Conservation (phyloP, 2,888 invertebrate species). For the Torymus tubicola region DNA sequence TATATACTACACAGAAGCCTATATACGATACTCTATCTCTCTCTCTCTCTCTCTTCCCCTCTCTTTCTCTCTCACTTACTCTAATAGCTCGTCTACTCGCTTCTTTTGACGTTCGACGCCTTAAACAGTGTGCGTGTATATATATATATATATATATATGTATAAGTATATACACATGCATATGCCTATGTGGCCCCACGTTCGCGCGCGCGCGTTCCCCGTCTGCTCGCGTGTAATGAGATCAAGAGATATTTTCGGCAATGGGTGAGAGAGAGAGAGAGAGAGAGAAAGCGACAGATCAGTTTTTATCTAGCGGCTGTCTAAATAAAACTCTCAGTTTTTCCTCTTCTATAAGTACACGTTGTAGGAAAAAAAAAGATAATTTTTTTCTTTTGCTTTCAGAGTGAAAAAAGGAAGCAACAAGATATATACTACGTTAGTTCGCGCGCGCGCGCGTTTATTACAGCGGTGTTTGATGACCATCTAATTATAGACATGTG, state of each 20-base stretch:
- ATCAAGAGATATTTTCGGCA: constrained; percentile 56
- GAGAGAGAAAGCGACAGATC: constrained; percentile 22
- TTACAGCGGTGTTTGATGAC: no score
- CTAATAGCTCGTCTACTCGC: not conserved
- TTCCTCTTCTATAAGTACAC: no score
- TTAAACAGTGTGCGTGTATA: constrained; percentile 13
- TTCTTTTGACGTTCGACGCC: constrained; percentile 39
- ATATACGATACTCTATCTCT: not conserved
- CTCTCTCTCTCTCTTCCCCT: not conserved
- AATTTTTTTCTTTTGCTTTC: no score
- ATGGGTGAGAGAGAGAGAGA: constrained; percentile 28
- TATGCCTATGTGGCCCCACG: no score
- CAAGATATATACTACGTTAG: no score
- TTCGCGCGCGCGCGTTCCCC: no score
- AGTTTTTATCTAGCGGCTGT: constrained; percentile 7
- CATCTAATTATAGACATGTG: no score
- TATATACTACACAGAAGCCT: no score
- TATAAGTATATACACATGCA: not conserved
- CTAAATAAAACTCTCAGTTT: not conserved
- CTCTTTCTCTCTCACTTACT: no score
- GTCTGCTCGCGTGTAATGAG: constrained; percentile 30
- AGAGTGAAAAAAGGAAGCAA: no score
- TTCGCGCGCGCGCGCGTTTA: no score
- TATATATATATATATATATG: not conserved
- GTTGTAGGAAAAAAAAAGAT: no score